phyloP scores from a whole-genome alignment of 2,113 vertebrate species.

The Entomyzon cyanotis region DNA sequence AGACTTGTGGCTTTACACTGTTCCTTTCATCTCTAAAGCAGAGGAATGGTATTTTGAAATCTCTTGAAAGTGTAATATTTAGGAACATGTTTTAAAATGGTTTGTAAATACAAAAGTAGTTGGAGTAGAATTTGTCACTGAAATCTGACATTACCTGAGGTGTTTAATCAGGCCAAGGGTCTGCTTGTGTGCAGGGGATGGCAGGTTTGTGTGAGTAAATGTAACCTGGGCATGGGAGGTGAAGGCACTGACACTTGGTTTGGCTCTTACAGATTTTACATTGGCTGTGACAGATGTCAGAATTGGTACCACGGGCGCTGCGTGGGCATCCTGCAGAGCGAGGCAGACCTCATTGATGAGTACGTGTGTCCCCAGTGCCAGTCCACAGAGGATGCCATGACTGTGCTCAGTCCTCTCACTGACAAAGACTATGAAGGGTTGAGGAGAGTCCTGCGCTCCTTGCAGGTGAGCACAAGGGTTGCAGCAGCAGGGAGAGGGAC shows the following conservation, averaged over 20 bases:
- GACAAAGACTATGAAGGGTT: conserved; percentile 96
- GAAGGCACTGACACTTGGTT: conserved; percentile 33
- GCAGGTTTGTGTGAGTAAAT: background rate
- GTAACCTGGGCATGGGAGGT: background rate
- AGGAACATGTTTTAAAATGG: background rate
- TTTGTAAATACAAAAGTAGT: conserved; percentile 26
- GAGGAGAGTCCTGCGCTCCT: conserved; percentile 91
- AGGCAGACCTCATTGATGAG: conserved; percentile 95
- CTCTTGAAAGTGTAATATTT: conserved; percentile 26
- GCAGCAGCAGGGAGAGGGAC: background rate
- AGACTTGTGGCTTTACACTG: conserved; percentile 42
- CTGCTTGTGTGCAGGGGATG: conserved; percentile 43
- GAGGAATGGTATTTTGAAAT: background rate
- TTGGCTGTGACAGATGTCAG: conserved; percentile 97
- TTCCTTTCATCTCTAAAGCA: conserved; percentile 62
- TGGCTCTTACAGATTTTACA: conserved; percentile 89
- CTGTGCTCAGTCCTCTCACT: conserved; percentile 93
- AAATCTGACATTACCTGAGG: background rate
- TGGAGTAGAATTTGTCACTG: background rate
- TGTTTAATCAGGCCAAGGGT: background rate
- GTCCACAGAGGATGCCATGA: conserved; percentile 99
- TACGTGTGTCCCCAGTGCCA: conserved; percentile 98
- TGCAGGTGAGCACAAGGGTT: conserved; percentile 80
- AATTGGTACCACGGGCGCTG: conserved; percentile 99
- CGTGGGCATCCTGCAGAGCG: conserved; percentile 96